phyloP scores from a whole-genome alignment of 2,113 vertebrate species.

The Tympanuchus pallidicinctus region DNA sequence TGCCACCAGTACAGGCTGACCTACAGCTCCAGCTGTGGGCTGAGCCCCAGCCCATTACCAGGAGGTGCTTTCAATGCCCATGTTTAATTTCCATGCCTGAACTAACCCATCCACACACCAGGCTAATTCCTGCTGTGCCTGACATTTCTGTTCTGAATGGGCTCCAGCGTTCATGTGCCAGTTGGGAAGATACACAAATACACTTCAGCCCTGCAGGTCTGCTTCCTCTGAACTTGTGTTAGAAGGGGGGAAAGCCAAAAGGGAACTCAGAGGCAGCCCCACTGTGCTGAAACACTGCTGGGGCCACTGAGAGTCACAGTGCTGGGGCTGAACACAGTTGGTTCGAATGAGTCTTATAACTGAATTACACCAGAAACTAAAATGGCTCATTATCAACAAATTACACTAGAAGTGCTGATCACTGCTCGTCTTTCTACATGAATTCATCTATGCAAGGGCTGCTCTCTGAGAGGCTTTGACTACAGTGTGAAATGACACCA shows the following conservation, averaged over 20 bases:
- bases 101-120: constrained; percentile 68
- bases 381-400: constrained; percentile 25
- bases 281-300: background rate
- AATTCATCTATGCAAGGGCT: background rate
- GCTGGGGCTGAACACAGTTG: background rate
- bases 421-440: background rate
- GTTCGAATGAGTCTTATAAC: background rate
- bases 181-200: constrained; percentile 43
- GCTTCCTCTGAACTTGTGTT: constrained; percentile 8
- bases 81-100: constrained; percentile 70
- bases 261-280: constrained; percentile 31
- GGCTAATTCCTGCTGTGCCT: constrained; percentile 39
- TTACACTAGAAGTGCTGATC: background rate
- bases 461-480: background rate
- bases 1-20: background rate
- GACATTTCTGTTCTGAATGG: constrained; percentile 69
- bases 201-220: constrained; percentile 39
- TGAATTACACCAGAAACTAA: background rate
- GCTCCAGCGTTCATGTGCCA: constrained; percentile 40
- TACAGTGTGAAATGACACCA: background rate
- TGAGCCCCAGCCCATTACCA: fast-evolving
- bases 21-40: background rate
- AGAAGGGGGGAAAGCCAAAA: constrained; percentile 47
- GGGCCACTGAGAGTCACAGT: background rate
- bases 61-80: constrained; percentile 27